phyloP scores from a whole-genome alignment of 1,140 invertebrate species.

The Sogatella furcifera region DNA sequence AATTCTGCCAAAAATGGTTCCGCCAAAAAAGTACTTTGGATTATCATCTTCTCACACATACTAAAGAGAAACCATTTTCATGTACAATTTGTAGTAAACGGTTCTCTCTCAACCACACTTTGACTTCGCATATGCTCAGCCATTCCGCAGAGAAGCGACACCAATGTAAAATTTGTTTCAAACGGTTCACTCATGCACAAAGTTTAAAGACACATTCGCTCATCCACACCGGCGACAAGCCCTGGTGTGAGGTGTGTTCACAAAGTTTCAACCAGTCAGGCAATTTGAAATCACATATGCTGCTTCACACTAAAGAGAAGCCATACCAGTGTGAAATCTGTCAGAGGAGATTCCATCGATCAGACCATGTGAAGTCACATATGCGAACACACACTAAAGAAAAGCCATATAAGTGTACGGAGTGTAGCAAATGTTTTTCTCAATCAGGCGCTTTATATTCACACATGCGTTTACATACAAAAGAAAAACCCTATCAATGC shows the following conservation, averaged over 20 bases:
- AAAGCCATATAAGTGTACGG: conserved; percentile 43
- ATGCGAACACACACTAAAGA: conserved; percentile 24
- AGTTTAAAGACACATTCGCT: conserved; percentile 47
- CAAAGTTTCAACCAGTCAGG: conserved; percentile 38
- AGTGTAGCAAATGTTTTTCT: not conserved
- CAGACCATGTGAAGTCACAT: conserved; percentile 28
- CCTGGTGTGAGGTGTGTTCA: conserved; percentile 38
- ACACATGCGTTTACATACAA: conserved; percentile 19
- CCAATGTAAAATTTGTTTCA: too few species aligned
- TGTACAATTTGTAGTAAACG: too few species aligned
- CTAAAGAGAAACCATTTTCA: too few species aligned
- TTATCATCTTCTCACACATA: too few species aligned
- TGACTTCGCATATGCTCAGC: too few species aligned
- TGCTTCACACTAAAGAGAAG: not conserved
- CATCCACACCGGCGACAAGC: conserved; percentile 54
- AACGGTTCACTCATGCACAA: too few species aligned
- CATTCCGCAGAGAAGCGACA: too few species aligned
- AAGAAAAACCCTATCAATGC: conserved; percentile 41
- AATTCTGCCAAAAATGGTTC: not conserved
- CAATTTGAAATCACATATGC: conserved; percentile 16
- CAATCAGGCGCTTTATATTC: not conserved
- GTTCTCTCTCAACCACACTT: too few species aligned
- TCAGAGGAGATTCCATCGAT: conserved; percentile 29
- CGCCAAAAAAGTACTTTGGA: conserved; percentile 29
- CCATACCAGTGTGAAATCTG: conserved; percentile 27